Percentiles rank a stretch among this genome's conserved stretches.
phyloP scores from a whole-genome alignment of 1,140 invertebrate genomes.

The Agrilus planipennis region DNA sequence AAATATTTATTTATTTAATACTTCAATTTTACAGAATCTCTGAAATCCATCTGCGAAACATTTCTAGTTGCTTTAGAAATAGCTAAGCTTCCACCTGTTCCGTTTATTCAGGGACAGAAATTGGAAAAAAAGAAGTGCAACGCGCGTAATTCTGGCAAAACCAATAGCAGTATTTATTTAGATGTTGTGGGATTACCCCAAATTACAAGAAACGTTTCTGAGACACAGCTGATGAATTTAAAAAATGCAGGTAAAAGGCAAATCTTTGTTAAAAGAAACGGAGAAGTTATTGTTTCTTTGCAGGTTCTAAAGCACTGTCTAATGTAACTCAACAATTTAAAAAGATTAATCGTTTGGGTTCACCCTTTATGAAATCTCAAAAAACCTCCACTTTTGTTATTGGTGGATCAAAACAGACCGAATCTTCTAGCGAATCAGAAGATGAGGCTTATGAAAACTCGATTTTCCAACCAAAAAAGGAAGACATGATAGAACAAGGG shows the following conservation, averaged over 20 bases:
- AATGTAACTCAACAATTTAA: conserved; percentile 78
- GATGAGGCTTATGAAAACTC: conserved; percentile 40
- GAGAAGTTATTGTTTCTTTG: conserved; percentile 5
- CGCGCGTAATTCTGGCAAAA: conserved; percentile 39
- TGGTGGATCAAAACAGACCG: conserved; percentile 28
- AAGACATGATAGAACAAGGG: conserved; percentile 22
- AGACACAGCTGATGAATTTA: conserved; percentile 47
- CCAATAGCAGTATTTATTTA: conserved; percentile 37
- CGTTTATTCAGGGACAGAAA: conserved; percentile 50
- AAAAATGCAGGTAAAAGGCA: conserved; percentile 46
- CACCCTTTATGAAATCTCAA: conserved; percentile 43
- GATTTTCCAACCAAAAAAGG: conserved; percentile 36
- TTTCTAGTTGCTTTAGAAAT: conserved; percentile 72
- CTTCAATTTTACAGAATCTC: conserved; percentile 54
- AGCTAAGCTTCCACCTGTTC: conserved; percentile 45
- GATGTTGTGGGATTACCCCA: conserved; percentile 44
- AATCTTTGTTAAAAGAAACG: conserved; percentile 1
- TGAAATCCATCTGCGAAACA: conserved; percentile 77
- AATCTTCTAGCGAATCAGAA: conserved; percentile 35
- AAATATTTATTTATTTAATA: conserved; percentile 8
- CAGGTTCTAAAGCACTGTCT: conserved; percentile 66
- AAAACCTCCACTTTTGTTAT: conserved; percentile 39
- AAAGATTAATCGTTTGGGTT: conserved; percentile 63
- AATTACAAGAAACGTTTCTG: conserved; percentile 51
- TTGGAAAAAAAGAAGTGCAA: conserved; percentile 66